Base-by-base conservation (phyloP, 2,888 invertebrate genomes). In the Drosophila ustulata region DNA sequence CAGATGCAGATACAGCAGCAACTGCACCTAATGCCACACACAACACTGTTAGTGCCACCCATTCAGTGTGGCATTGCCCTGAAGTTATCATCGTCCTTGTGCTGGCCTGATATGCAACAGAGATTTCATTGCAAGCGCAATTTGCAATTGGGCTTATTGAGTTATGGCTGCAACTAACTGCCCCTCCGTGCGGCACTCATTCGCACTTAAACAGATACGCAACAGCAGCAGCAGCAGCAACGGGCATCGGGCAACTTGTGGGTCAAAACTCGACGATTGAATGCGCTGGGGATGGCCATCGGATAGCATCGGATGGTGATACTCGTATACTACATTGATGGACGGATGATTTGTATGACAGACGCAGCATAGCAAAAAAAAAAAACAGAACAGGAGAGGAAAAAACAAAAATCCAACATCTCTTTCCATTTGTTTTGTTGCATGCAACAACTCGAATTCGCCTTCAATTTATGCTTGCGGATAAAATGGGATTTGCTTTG, bases 381-480 rank as follows among this genome's bases (percentile, higher is more conserved):
- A 34, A 2, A 25, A 34, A 9, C 55, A 30, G n/a, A 9, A 2
- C 4, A 28, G n/a, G n/a, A 28, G 26, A n/a, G 11, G 18, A 6
- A 30, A 4, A 53, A 41, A 30, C 13, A 30, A 28, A 43, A 3
- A n/a, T 23, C 4, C 23, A 8, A 4, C 25, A 26, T 4, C 37
- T 11, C 51, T 39, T 45, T 49, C 47, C 50, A 45, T 57, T 52
- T 61, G 79, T 62, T 65, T 76, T 79, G 71, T 69, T 63, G 61
- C 50, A 84, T 63, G 62, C 57, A 84, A 80, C 88, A 74, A 71
- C 83, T 84, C 61, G 72, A 79, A 81, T 80, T 71, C 78, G 83
- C 64, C 88, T 87, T 87, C 85, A 89, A 89, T 86, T 89, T 89
- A 89, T 86, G 85, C 84, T 84, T 87, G 89, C 85, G 89, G 88